These are phyloP conservation scores for Smittia sp. DNA, from an alignment of 2,888 invertebrate species.

Conservation along the genomic window DNA sequence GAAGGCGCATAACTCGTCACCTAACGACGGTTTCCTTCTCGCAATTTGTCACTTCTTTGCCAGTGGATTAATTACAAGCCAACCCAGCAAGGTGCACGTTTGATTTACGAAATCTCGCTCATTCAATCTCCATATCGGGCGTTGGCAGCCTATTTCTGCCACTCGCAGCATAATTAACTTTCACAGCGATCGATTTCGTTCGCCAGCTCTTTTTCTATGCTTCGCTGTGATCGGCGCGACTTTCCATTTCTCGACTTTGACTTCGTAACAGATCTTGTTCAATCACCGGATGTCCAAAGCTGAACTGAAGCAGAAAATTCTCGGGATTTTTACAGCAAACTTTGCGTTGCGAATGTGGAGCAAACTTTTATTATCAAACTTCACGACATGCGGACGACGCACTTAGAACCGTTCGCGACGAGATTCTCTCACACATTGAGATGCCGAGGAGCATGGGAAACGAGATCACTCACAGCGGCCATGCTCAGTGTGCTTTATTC, in stretches of 20 bases:
- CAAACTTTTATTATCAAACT: too few species aligned
- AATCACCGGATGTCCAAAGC: background rate
- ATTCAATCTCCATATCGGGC: background rate
- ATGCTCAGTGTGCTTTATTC: background rate
- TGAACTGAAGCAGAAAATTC: background rate
- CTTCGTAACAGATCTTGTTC: background rate
- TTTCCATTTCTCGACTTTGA: slow-evolving; percentile 2
- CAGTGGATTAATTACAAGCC: background rate
- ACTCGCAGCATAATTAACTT: slow-evolving; percentile 13
- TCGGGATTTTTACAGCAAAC: background rate
- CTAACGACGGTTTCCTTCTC: background rate
- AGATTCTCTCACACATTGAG: slow-evolving; percentile 36
- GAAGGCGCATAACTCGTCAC: background rate
- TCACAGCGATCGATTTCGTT: slow-evolving; percentile 12
- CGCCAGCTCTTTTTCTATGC: background rate
- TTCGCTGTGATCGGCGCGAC: background rate
- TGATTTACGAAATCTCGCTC: background rate
- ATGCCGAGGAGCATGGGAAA: slow-evolving; percentile 14
- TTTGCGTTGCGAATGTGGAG: too few species aligned
- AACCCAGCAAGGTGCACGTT: background rate
- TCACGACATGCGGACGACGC: background rate
- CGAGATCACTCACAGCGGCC: slow-evolving; percentile 9
- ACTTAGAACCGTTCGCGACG: slow-evolving; percentile 30
- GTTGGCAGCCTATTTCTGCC: background rate
- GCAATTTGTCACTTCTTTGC: background rate